Evolutionary conservation across 2,113 vertebrate species (phyloP), one percentile per base, ranked within the genome.

Genomic region (Erythrocebus patas): DNA sequence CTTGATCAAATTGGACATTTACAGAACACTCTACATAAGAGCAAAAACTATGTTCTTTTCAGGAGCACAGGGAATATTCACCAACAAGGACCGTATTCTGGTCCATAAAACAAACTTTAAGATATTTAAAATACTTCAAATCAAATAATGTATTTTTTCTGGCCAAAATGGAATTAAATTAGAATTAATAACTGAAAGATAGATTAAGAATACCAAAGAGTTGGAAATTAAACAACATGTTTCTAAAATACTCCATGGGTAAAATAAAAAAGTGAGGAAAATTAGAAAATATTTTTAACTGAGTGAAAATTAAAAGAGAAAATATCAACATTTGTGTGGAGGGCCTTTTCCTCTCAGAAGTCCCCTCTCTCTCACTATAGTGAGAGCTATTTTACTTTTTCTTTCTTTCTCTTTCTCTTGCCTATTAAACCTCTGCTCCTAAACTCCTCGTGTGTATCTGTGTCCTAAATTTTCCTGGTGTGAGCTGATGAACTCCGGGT

Each of bases 121-220:
- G 52, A 35, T 83, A 92, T 45, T 84, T 73, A 85, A 85, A 92
- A 79, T 25, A 85, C 89, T 85, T 83, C 48, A 78, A 93, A 72
- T 79, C 38, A 95, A 84, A 64, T 76, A 84, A 89, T 79, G 25
- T 45, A 73, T 89, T 80, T 93, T 89, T 64, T 90, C 25, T 79
- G 32, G 64, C 30, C 43, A 66, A 93, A 93, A 95, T 73, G 92
- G 35, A 95, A 89, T 45, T 79, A 89, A 91, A 83, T 57, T 40
- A 83, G 59, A 89, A 73, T 88, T n/a, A 91, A 7, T 38, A 93
- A 48, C 22, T 79, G 18, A 87, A 75, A 75, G 6, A 80, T 20
- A 94, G 25, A 87, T 57, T 73, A 87, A 82, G 55, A 82, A 88
- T 72, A 88, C 30, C 68, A 93, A 75, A 90, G 17, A 38, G 76